Base-by-base conservation (phyloP, 2,797 vertebrate genomes). In the Benthosema pterotum region DNA sequence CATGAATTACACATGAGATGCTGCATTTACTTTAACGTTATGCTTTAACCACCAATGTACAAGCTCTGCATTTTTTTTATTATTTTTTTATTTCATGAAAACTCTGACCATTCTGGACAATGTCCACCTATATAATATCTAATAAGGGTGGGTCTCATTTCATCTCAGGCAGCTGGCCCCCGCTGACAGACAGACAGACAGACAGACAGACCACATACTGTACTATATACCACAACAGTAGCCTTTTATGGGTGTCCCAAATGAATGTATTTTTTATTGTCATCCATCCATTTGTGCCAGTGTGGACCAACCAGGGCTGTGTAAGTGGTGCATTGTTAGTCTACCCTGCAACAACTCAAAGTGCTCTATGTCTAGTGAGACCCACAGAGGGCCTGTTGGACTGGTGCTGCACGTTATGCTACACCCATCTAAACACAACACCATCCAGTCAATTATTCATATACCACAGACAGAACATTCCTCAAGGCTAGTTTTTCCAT, bases 371-470 rank as follows among this genome's bases (percentile, higher is more conserved):
- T 79, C 82, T 76, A 57, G 60, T 51, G 80, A 86, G 87, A 83
- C 64, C 32, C 28, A 4, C 43, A 60, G 59, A 18, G 19, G 22
- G 57, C 17, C 50, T 47, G 38, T 71, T 53, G 51, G 66, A 75
- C 25, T 45, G 56, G 22, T 3, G 17, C 56, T 53, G 19, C 57
- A 46, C 80, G 75, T 68, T 66, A 52, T 25, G 58, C 60, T 75
- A 57, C 72, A 80, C 75, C 69, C 64, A 49, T 71, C 73, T 66
- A 60, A 73, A 81, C 65, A 42, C 60, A 70, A 87, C 32, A 71
- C 74, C 58, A 53, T 22, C 1, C 19, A 3, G 56, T 92, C 52
- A 88, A 90, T 90, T 79, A 91, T 91, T 90, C 46, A 91, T 84
- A 91, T 84, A 43, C 5, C 8, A 1, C 45, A 65, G 55, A 83